Evolutionary conservation across 2,888 invertebrate genomes (phyloP).

Genomic region (Eupithecia dodoneata): DNA sequence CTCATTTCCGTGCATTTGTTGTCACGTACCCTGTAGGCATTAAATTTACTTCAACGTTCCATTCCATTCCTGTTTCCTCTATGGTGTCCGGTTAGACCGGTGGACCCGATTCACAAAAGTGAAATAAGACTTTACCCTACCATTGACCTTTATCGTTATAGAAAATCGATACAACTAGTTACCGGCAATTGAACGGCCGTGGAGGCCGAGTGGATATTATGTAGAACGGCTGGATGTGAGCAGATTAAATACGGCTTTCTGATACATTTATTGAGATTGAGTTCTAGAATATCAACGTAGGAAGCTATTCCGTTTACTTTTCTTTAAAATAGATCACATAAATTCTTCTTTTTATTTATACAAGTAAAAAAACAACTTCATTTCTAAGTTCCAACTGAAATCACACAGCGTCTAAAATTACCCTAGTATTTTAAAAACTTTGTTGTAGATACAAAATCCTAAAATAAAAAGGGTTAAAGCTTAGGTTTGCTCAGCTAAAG

Average conservation of each 20-base stretch:
- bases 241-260: conserved; percentile 15
- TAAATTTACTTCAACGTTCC: conserved; percentile 71
- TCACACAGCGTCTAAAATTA: not conserved
- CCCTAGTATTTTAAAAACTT: not conserved
- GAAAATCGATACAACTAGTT: conserved; percentile 62
- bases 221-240: conserved; percentile 17
- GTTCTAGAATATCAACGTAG: not conserved
- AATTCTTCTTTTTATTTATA: not conserved
- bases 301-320: not conserved
- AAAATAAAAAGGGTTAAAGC: not conserved
- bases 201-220: conserved; percentile 10
- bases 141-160: conserved; percentile 64
- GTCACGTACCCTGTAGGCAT: conserved; percentile 66
- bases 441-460: not conserved
- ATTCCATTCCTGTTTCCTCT: conserved; percentile 65
- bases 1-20: conserved; percentile 81
- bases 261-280: not conserved
- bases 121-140: conserved; percentile 68
- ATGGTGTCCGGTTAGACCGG: conserved; percentile 66
- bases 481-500: not conserved
- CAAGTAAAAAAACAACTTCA: not conserved
- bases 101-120: conserved; percentile 62
- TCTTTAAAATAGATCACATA: not conserved
- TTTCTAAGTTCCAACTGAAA: not conserved
- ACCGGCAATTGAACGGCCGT: conserved; percentile 45